These are phyloP conservation scores for Stomorhina lunata DNA, from an alignment of 2,888 invertebrate species.

Conservation along the genomic window DNA sequence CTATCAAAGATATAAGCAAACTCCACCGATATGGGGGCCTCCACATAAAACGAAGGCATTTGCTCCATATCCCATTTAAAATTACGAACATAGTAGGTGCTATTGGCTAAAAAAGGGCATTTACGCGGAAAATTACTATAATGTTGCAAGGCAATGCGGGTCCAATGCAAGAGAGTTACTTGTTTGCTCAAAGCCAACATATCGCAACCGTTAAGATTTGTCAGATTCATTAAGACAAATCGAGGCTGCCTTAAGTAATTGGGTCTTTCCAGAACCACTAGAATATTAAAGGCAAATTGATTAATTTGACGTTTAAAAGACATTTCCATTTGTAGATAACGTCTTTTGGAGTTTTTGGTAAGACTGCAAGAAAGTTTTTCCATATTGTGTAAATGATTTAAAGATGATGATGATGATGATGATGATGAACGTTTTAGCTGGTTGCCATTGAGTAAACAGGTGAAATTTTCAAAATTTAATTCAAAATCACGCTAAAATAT, in stretches of 20 bases:
- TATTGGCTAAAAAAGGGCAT: conserved; percentile 60
- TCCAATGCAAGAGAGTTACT: conserved; percentile 64
- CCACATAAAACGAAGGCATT: conserved; percentile 64
- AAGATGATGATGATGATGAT: background rate
- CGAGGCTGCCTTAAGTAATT: background rate
- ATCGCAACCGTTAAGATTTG: conserved; percentile 66
- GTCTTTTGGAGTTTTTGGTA: conserved; percentile 62
- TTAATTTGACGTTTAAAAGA: conserved; percentile 55
- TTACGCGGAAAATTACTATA: conserved; percentile 65
- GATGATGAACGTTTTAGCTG: background rate
- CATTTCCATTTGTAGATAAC: conserved; percentile 65
- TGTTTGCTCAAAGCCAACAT: conserved; percentile 67
- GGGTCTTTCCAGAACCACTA: conserved; percentile 58
- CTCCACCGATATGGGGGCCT: conserved; percentile 46
- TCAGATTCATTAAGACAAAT: conserved; percentile 62
- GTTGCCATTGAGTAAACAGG: conserved; percentile 31
- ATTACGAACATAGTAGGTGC: conserved; percentile 63
- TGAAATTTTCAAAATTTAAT: conserved; percentile 52
- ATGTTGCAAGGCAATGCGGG: conserved; percentile 60
- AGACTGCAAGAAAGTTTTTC: conserved; percentile 62
- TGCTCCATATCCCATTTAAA: conserved; percentile 66
- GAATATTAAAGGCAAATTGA: conserved; percentile 60
- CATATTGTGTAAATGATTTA: conserved; percentile 12
- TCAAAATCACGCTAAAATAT: conserved; percentile 39
- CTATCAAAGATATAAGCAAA: conserved; percentile 39